Evolutionary conservation across 2,888 invertebrate genomes (phyloP), one percentile per base, ranked within the genome.

Genomic region (Ganaspis brasiliensis): DNA sequence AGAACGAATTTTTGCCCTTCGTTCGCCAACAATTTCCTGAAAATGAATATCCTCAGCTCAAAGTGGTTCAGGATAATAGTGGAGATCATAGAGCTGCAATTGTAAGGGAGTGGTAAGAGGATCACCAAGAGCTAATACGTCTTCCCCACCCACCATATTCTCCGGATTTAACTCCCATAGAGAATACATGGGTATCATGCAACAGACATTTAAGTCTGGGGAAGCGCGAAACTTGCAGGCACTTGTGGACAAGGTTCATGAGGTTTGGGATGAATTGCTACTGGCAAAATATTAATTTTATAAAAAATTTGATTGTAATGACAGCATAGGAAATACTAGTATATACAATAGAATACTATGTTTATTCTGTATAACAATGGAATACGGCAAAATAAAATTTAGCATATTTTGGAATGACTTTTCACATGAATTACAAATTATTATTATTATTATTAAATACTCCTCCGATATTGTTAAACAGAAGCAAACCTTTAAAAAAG

Each of bases 121-220:
- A 72, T 0, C 82, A 83, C 21, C 78, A 78, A 1, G 81, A 81
- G 14, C 35, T 85, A 0, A n/a, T 67, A 3, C 35, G 79, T 0
- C 59, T 83, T 9, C 52, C 74, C 16, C 82, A 79, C 77, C 83
- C 85, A 8, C 72, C 83, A 19, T 74, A 81, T n/a, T 82, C 81
- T 1, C 78, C 83, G 5, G 83, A 86, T 67, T 72, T 83, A 2
- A 86, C 84, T 72, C 77, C 80, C 0, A 83, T 83, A 2, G 83
- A 85, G 56, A 85, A 84, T 70, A 59, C 83, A n/a, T 83, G 85
- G 78, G 82, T 24, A 73, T 77, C 19, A 75, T 82, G 73, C n/a
- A 9, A 45, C 12, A 14, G 45, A 45, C 73, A 61, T 63, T 55
- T 4, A 55, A 26, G 2, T 14, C 45, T 49, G 45, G 45, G 5